phyloP scores from a whole-genome alignment of 2,797 vertebrate genomes.

The Smutsia gigantea region DNA sequence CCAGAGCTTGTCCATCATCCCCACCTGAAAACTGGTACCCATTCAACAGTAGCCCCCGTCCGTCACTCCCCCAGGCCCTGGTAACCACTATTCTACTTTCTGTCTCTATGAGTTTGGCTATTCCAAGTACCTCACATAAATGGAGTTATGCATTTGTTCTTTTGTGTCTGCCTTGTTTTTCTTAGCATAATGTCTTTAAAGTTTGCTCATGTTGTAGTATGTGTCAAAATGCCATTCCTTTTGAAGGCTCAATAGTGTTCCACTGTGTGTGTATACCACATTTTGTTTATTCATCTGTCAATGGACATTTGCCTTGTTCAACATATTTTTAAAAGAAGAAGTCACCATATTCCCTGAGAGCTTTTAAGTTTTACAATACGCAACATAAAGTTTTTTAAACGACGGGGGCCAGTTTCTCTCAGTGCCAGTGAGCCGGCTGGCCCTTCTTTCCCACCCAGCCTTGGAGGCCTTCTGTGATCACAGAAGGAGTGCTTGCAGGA shows the following conservation, averaged over 20 bases:
- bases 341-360: neutral
- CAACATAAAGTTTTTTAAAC: neutral
- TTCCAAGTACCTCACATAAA: neutral
- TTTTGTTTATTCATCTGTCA: neutral
- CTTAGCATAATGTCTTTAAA: neutral
- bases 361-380: neutral
- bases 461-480: neutral
- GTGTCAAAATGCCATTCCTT: neutral
- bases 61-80: no score
- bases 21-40: neutral
- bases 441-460: neutral
- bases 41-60: neutral
- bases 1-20: neutral
- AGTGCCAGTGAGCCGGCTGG: accelerated
- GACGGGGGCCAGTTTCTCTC: neutral
- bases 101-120: neutral
- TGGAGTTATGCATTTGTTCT: neutral
- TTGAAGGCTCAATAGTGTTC: neutral
- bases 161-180: neutral
- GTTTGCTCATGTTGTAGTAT: neutral
- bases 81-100: neutral
- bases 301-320: neutral
- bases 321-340: neutral
- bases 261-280: neutral
- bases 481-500: neutral